phyloP scores from a whole-genome alignment of 2,113 vertebrate species.

The Anolis sagrei region DNA sequence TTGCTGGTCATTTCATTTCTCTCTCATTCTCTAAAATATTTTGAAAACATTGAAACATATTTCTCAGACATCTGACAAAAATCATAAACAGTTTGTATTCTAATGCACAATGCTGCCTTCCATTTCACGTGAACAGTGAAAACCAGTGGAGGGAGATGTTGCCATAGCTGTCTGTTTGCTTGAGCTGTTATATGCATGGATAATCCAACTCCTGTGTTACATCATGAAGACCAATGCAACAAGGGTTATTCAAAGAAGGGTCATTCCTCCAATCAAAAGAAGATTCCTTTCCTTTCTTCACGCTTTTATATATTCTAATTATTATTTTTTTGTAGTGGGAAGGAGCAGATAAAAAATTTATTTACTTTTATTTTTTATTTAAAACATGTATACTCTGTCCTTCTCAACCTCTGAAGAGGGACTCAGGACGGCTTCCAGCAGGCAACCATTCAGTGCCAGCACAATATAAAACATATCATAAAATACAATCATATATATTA shows the following conservation, averaged over 20 bases:
- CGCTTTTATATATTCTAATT: background rate
- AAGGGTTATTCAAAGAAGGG: too few relatives aligned
- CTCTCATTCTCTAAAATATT: background rate
- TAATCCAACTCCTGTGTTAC: background rate
- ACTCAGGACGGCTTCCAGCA: too few relatives aligned
- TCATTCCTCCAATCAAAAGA: too few relatives aligned
- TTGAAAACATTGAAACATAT: background rate
- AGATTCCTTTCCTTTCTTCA: too few relatives aligned
- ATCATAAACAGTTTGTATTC: background rate
- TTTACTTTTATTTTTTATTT: too few relatives aligned
- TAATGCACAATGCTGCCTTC: background rate
- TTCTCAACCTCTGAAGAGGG: too few relatives aligned
- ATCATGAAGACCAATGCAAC: background rate
- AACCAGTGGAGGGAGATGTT: background rate
- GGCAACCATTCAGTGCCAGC: too few relatives aligned
- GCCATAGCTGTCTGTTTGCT: background rate
- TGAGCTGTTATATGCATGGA: background rate
- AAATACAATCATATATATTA: too few relatives aligned
- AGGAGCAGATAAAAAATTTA: background rate
- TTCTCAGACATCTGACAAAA: background rate
- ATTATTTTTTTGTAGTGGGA: background rate
- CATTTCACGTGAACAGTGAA: background rate
- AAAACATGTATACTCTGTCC: too few relatives aligned
- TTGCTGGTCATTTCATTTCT: background rate
- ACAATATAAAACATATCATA: too few relatives aligned